These are phyloP conservation scores for Aythya fuligula DNA, from an alignment of 2,797 vertebrate genomes.

Conservation along the genomic window DNA sequence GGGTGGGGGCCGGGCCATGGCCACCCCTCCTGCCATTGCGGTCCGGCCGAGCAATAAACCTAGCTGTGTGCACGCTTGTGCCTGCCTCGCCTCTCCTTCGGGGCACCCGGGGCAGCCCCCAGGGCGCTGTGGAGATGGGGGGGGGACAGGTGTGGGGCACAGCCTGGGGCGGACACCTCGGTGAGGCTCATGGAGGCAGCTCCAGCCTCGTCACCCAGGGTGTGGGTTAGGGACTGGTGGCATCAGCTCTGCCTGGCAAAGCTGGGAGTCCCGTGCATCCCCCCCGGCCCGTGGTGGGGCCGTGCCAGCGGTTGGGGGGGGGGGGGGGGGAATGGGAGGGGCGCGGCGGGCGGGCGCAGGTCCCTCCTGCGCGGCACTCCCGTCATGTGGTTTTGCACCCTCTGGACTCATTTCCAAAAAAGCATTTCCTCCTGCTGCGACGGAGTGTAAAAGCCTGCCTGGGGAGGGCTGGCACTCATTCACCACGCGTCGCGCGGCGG, in stretches of 20 bases:
- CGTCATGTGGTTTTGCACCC: not conserved
- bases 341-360: fast-evolving
- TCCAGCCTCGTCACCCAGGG: not conserved
- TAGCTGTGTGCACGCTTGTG: not conserved
- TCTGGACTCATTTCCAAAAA: conserved; percentile 31
- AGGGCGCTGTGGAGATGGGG: not conserved
- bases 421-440: conserved; percentile 40
- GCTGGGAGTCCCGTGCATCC: not conserved
- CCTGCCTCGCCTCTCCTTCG: not conserved
- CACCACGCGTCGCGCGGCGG: not conserved
- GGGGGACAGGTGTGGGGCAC: not conserved
- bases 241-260: not conserved
- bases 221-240: not conserved
- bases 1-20: not conserved
- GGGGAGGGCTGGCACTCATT: not conserved
- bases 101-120: not conserved
- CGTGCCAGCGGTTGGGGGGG: not conserved
- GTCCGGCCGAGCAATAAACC: conserved; percentile 46
- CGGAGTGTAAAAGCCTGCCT: conserved; percentile 18
- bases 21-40: not conserved
- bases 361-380: not conserved
- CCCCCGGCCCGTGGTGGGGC: fast-evolving
- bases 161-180: fast-evolving
- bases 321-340: not conserved
- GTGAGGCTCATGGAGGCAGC: fast-evolving